These are phyloP conservation scores for Calcarius lapponicus DNA, from an alignment of 2,797 vertebrate genomes.

Conservation along the genomic window DNA sequence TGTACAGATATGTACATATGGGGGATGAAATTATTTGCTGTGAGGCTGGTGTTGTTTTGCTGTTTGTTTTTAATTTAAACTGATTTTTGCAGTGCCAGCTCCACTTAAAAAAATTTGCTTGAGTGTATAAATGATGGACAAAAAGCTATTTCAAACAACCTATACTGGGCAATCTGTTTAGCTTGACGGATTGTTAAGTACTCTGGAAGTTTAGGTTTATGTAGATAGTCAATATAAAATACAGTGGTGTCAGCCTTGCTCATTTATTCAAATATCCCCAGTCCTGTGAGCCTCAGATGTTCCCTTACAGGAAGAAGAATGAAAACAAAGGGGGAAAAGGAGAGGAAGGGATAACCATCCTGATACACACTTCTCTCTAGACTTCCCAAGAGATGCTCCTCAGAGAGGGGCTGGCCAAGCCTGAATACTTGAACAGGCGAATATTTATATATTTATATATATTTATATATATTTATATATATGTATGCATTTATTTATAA, in stretches of 20 bases:
- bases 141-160: not conserved
- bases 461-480: not conserved
- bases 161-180: not conserved
- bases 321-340: not conserved
- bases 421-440: not conserved
- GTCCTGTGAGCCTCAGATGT: not conserved
- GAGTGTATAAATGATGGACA: not conserved
- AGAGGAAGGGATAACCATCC: not conserved
- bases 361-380: not conserved
- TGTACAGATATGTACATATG: not conserved
- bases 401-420: not conserved
- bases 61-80: not conserved
- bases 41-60: not conserved
- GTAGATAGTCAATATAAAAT: not conserved
- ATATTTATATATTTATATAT: not conserved
- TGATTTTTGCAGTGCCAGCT: not conserved
- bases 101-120: not conserved
- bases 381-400: not conserved
- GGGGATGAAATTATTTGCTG: not conserved
- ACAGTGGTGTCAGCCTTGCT: not conserved
- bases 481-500: not conserved
- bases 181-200: not conserved
- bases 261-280: not conserved
- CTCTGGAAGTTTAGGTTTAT: not conserved
- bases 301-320: not conserved